Evolutionary conservation across 2,888 invertebrate species (phyloP).

Genomic region (Melikaiella ostensackeni): DNA sequence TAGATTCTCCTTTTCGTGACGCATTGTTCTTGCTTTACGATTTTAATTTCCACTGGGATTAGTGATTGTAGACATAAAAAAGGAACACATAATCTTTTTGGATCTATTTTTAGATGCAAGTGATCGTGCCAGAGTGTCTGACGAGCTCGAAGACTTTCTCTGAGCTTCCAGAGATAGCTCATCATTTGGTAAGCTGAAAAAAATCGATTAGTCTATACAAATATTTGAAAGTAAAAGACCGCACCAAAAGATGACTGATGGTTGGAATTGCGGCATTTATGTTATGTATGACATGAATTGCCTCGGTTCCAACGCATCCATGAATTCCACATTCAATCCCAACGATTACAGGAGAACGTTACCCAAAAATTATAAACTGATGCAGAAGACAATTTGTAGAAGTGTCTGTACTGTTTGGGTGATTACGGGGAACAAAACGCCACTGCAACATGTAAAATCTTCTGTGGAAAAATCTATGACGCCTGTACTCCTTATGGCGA

Average conservation of each 20-base stretch:
- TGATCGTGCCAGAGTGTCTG: background rate
- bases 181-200: background rate
- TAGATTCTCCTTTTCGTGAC: background rate
- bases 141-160: background rate
- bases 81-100: background rate
- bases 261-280: background rate
- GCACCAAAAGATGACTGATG: background rate
- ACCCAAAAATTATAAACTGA: background rate
- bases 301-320: background rate
- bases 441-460: background rate
- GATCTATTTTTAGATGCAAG: background rate
- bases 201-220: background rate
- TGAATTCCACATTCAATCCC: background rate
- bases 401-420: background rate
- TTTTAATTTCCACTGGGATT: background rate
- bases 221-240: background rate
- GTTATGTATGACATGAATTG: background rate
- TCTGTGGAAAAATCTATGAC: background rate
- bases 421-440: background rate
- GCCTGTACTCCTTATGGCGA: background rate
- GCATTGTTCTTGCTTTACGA: background rate
- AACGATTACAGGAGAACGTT: background rate
- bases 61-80: background rate
- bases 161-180: background rate
- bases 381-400: background rate